Percentiles rank a stretch among this genome's conserved stretches.
Conservation (phyloP, 2,113 vertebrate genomes). For the Collichthys lucidus region DNA sequence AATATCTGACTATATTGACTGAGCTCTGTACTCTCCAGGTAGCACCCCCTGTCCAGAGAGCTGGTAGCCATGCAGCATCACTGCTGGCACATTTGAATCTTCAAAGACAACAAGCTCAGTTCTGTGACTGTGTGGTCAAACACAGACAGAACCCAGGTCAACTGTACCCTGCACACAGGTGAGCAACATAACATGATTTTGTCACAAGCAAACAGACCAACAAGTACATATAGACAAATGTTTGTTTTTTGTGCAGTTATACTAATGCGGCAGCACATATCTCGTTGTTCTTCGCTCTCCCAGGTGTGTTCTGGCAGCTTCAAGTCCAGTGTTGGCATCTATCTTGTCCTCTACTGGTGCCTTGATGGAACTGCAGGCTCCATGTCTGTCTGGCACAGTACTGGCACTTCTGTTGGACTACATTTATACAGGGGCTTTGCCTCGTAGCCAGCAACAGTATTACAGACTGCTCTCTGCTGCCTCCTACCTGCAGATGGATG, state of each 20-base stretch:
- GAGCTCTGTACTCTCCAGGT: constrained; percentile 46
- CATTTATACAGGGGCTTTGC: constrained; percentile 79
- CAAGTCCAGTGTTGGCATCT: constrained; percentile 79
- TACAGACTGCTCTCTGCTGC: constrained; percentile 72
- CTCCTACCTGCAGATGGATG: constrained; percentile 76
- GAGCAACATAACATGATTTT: constrained; percentile 15
- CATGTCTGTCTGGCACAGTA: constrained; percentile 70
- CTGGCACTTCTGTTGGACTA: constrained; percentile 77
- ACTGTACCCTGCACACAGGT: constrained; percentile 81
- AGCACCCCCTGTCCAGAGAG: constrained; percentile 9
- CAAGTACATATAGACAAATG: neutral
- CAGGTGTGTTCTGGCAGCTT: constrained; percentile 81
- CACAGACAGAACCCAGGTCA: constrained; percentile 56
- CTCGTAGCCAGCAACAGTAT: constrained; percentile 53
- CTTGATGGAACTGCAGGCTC: constrained; percentile 76
- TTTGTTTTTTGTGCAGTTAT: too few species aligned
- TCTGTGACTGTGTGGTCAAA: constrained; percentile 81
- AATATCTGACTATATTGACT: neutral
- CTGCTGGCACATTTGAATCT: constrained; percentile 71
- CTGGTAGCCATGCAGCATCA: constrained; percentile 48
- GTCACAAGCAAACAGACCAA: neutral
- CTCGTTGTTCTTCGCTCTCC: constrained; percentile 5
- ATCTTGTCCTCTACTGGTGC: constrained; percentile 71
- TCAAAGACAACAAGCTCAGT: constrained; percentile 72
- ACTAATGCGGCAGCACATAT: neutral